Evolutionary conservation across 2,888 invertebrate species (phyloP).

Genomic region (Crossocerus cetratus): DNA sequence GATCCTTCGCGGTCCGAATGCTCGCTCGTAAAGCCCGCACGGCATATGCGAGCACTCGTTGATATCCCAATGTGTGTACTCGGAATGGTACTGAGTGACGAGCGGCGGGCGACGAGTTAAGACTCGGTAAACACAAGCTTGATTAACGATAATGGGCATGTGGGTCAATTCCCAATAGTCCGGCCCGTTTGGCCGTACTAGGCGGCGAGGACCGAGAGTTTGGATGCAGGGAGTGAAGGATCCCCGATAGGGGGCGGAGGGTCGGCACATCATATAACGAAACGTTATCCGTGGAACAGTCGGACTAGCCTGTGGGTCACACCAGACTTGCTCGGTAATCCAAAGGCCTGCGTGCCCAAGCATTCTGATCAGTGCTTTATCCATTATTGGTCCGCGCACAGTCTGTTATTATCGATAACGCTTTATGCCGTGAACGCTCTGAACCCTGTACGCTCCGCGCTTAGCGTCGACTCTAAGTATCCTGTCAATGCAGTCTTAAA

Average conservation of each 20-base stretch:
- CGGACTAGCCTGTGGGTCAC: neutral
- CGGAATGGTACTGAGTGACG: slow-evolving; percentile 22
- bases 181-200: slow-evolving; percentile 42
- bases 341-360: slow-evolving; percentile 66
- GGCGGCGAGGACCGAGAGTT: neutral
- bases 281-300: slow-evolving; percentile 51
- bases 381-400: slow-evolving; percentile 61
- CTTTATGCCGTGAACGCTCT: slow-evolving; percentile 41
- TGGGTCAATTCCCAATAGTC: slow-evolving; percentile 54
- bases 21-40: slow-evolving; percentile 28
- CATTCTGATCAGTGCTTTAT: slow-evolving; percentile 68
- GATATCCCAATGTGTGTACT: neutral
- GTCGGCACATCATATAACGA: slow-evolving; percentile 48
- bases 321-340: slow-evolving; percentile 63
- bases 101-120: slow-evolving; percentile 31
- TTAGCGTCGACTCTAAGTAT: neutral
- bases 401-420: slow-evolving; percentile 68
- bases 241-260: slow-evolving; percentile 31
- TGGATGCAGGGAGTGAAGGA: slow-evolving; percentile 8
- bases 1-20: slow-evolving; percentile 13
- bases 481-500: neutral
- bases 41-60: slow-evolving; percentile 24
- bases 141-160: slow-evolving; percentile 63
- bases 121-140: slow-evolving; percentile 59
- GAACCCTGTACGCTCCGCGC: slow-evolving; percentile 13